Evolutionary conservation across 23 tunicate species (phyloP).

Genomic region (Diplosoma virens): DNA sequence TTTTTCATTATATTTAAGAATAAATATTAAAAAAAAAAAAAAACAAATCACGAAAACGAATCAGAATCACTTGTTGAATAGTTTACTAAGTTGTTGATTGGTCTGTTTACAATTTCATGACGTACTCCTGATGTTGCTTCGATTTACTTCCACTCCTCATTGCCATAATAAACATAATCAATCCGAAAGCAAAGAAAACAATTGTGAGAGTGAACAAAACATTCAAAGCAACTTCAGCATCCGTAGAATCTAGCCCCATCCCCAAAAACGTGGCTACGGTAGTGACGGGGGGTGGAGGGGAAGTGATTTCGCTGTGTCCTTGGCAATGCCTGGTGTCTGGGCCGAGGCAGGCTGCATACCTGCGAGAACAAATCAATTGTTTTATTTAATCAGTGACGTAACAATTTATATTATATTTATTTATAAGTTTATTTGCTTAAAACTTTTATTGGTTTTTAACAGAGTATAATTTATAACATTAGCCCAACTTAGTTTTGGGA

Average conservation of each 20-base stretch:
- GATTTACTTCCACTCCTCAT: background rate
- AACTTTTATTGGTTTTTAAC: too few relatives aligned
- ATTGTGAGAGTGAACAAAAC: slow-evolving; percentile 10
- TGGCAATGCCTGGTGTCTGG: slow-evolving; percentile 6
- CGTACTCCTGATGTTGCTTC: too few relatives aligned
- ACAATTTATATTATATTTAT: too few relatives aligned
- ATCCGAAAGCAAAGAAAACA: background rate
- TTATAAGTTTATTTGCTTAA: too few relatives aligned
- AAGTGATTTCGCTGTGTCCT: background rate
- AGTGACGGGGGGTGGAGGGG: background rate
- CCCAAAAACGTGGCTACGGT: slow-evolving; percentile 4
- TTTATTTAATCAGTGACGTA: background rate
- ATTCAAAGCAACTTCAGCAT: slow-evolving; percentile 2
- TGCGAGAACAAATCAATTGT: background rate
- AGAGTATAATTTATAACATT: background rate
- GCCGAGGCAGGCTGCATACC: slow-evolving; percentile 21
- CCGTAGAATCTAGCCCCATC: background rate
- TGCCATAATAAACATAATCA: background rate
- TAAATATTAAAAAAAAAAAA: too few relatives aligned
- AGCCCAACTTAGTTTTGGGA: too few relatives aligned
- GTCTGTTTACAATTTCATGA: too few relatives aligned
- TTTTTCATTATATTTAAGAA: too few relatives aligned
- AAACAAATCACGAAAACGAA: too few relatives aligned
- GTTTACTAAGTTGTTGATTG: too few relatives aligned
- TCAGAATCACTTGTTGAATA: too few relatives aligned